Base-by-base conservation (phyloP, 2,888 invertebrate species). In the Lottia gigantea region DNA sequence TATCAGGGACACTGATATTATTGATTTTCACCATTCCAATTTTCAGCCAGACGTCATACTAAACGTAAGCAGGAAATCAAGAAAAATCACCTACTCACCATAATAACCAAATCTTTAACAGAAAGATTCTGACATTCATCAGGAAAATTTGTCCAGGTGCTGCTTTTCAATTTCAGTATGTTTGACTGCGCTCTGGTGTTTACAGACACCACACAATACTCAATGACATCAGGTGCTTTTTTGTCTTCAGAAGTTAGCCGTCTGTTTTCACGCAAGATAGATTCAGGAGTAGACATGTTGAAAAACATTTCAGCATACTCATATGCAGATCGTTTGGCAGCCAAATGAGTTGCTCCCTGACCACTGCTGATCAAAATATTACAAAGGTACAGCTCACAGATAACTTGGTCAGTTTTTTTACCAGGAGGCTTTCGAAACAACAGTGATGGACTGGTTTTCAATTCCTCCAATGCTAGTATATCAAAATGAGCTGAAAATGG, bases 261-360 rank as follows among this genome's bases (percentile, higher is more conserved):
- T 23, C 23, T 55, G 14, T 55, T 19, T 55, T 55, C 55, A 11
- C 11, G 19, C 23, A 55, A 23, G 23, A 55, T 55, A 11, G 19
- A 23, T 55, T 55, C 55, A 19, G 55, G 19, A 12, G n/a, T 55
- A 12, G 55, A 23, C 23, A 23, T 55, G 55, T 55, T 55, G 15
- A 55, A 55, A 19, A 55, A 8, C 23, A 23, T 23, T 55, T 55
- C 55, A 55, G 75, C 74, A 7, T 72, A 23, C 6, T 66, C 49
- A 19, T 66, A 66, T 12, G 47, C n/a, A 67, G 15, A 0, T 67
- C 67, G 19, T 46, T n/a, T 7, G 40, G 63, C 77, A 71, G 46
- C 12, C 66, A 63, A 2, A 46, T 47, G 46, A 16, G 66, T 47
- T 16, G 40, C 26, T 16, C 49, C 66, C 46, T 47, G 45, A 14